Evolutionary conservation across 2,113 vertebrate species (phyloP), one percentile per base, ranked within the genome.

Genomic region (Probosciger aterrimus): DNA sequence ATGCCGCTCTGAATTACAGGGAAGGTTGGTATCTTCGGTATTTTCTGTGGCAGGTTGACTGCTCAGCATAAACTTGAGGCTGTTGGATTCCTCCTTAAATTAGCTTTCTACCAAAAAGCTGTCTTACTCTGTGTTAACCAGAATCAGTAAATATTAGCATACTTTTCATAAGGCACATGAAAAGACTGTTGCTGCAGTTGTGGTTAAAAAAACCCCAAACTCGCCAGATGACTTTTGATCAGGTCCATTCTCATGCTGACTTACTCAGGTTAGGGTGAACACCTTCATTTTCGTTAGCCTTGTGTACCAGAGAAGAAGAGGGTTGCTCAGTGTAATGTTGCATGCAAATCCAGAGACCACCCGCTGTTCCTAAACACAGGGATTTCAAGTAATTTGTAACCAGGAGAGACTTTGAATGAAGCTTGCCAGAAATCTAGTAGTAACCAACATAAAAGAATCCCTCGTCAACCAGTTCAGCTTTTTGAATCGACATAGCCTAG

Each of bases 321-420:
- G 17, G 18, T 60, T 88, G 43, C 46, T 88, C 46, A 16, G 30
- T 52, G 35, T 39, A 19, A 15, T 4, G 28, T 70, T 83, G 18
- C 30, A 22, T 74, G 27, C 1, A 4, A 71, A 81, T 55, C 30
- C 1, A 0, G 76, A 93, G 90, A 76, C 71, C 46, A 55, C 50
- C 50, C 1, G 0, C 68, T 92, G 49, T 71, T 92, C 33, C 82
- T 63, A 60, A 80, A 92, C n/a, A 69, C 16, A 16, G 14, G 30
- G 43, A 78, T 83, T 93, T 90, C 28, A 86, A 71, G 50, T 67
- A 6, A 85, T 92, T 91, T 93, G 59, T 93, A 93, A 85, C 50
- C 82, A 70, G 60, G 79, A 94, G 75, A 76, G 77, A 57, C 60
- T 83, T 68, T 25, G 52, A 85, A 57, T 92, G 47, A 88, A 71